phyloP scores from a whole-genome alignment of 2,113 vertebrate genomes.

The Brachypteracias leptosomus region DNA sequence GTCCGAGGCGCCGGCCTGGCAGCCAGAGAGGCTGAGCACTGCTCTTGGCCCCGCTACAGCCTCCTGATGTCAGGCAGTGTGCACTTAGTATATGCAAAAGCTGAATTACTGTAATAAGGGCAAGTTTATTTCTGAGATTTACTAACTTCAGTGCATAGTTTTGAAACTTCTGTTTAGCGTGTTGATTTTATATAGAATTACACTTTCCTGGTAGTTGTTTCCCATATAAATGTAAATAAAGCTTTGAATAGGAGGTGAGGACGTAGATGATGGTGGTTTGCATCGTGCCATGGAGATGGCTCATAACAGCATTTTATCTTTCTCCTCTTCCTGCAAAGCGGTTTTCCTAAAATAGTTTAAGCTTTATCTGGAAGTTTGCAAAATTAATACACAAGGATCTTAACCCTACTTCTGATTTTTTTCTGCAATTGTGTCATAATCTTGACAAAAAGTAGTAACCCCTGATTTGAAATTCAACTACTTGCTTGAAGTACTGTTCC shows the following conservation, averaged over 20 bases:
- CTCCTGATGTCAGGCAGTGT: accelerated
- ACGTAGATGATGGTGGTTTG: accelerated
- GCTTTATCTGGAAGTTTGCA: no score
- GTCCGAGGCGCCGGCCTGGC: accelerated
- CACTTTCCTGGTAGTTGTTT: neutral
- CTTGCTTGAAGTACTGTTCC: accelerated
- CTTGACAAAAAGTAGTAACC: neutral
- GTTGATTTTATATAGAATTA: neutral
- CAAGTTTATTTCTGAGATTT: accelerated
- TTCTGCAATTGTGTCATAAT: neutral
- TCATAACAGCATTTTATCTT: accelerated
- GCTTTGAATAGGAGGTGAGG: neutral
- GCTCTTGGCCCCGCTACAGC: accelerated
- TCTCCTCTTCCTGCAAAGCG: neutral
- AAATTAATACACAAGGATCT: accelerated
- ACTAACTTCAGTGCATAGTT: accelerated
- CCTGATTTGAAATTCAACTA: accelerated
- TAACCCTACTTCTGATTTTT: neutral
- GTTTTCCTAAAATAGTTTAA: neutral
- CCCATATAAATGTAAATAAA: neutral
- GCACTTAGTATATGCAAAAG: accelerated
- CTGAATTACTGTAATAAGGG: accelerated
- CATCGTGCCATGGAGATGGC: accelerated
- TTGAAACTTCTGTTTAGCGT: no score
- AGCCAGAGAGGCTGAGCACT: accelerated